A percentile compares a stretch with the other conserved stretches of the same genome.
Evolutionary conservation across 2,113 vertebrate genomes (phyloP).

Genomic region (Pygoscelis antarcticus): DNA sequence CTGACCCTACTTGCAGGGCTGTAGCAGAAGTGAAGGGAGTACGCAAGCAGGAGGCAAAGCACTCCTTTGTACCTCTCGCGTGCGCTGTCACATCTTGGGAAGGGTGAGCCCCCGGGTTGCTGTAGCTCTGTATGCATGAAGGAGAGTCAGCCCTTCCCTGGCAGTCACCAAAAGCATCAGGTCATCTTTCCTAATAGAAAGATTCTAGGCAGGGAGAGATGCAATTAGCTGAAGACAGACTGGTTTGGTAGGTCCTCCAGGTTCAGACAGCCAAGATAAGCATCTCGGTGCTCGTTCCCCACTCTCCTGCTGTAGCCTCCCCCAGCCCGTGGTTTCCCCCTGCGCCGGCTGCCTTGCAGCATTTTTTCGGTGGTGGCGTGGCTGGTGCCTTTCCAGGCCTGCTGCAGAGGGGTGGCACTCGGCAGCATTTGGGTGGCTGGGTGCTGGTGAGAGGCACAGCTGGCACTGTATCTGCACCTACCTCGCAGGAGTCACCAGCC

Average conservation of each 20-base stretch:
- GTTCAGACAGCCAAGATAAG: neutral
- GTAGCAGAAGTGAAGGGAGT: rapidly evolving
- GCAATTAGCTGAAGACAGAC: neutral
- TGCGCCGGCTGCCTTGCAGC: neutral
- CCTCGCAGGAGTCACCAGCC: neutral
- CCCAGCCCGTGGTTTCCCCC: neutral
- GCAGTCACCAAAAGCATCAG: neutral
- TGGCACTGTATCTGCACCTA: neutral
- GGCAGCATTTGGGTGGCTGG: neutral
- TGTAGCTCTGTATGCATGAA: neutral
- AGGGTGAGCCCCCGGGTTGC: neutral
- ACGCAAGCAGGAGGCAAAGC: neutral
- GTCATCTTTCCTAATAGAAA: neutral
- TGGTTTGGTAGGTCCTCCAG: neutral
- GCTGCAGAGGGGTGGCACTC: neutral
- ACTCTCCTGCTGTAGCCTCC: neutral
- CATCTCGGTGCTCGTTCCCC: neutral
- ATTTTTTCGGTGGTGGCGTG: neutral
- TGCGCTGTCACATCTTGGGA: neutral
- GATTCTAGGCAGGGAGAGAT: neutral
- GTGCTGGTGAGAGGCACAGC: neutral
- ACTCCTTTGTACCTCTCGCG: rapidly evolving
- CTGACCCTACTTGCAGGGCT: neutral
- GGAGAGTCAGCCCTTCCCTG: neutral
- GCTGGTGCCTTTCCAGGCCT: neutral